Evolutionary conservation across 2,888 invertebrate species (phyloP).

Genomic region (Diarsia dahlii): DNA sequence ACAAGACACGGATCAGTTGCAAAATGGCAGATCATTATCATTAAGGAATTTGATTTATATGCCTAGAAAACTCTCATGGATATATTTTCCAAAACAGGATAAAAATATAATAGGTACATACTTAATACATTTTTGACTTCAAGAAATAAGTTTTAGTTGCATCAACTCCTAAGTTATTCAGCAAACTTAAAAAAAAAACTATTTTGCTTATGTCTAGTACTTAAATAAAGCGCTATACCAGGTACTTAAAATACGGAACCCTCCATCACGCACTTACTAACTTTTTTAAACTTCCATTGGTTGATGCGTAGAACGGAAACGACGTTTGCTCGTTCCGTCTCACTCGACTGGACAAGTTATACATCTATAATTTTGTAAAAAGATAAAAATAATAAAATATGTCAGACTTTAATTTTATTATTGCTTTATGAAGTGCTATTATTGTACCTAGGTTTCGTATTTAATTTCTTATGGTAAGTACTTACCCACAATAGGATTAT

Average conservation of each 20-base stretch:
- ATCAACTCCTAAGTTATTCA: background rate
- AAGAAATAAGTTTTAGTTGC: background rate
- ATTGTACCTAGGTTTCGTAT: constrained; percentile 10
- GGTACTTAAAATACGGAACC: constrained; percentile 28
- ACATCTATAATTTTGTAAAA: constrained; percentile 47
- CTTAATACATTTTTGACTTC: too few relatives aligned
- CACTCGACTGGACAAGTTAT: constrained; percentile 53
- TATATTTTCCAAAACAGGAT: too few relatives aligned
- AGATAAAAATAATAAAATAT: constrained; percentile 28
- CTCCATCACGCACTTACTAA: constrained; percentile 12
- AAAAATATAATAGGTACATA: too few relatives aligned
- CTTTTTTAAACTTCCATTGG: constrained; percentile 18
- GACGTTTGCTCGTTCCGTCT: constrained; percentile 44
- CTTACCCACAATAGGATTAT: background rate
- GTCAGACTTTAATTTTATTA: constrained; percentile 22
- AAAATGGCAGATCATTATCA: background rate
- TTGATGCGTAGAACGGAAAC: constrained; percentile 44
- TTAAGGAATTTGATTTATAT: background rate
- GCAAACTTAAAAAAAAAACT: background rate
- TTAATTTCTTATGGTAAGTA: background rate
- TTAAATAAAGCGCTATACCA: background rate
- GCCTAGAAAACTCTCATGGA: background rate
- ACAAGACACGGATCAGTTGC: too few relatives aligned
- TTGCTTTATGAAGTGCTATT: background rate
- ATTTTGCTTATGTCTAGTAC: background rate